Conservation (phyloP, 1,140 invertebrate species). For the Metaphire vulgaris region DNA sequence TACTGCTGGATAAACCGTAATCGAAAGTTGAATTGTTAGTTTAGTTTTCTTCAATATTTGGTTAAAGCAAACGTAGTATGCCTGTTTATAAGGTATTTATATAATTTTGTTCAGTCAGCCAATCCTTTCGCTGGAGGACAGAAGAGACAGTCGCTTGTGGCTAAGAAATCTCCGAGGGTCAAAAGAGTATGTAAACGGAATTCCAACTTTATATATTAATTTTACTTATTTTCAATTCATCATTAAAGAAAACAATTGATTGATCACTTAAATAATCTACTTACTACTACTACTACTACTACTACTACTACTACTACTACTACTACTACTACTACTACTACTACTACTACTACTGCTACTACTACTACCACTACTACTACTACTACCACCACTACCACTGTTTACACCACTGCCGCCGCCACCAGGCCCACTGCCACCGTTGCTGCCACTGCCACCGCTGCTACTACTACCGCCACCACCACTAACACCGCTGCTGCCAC, state of each 20-base stretch:
- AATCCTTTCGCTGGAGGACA: constrained; percentile 33
- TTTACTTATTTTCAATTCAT: too few relatives aligned
- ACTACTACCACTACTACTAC: background rate
- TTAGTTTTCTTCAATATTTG: too few relatives aligned
- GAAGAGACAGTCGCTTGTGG: constrained; percentile 40
- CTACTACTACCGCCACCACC: background rate
- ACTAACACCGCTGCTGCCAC: background rate
- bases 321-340: constrained; percentile 7
- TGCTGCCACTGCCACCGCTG: background rate
- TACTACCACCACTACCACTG: constrained; percentile 13
- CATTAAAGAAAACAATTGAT: too few relatives aligned
- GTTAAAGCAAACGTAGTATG: too few relatives aligned
- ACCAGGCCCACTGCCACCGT: background rate
- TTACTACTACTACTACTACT: constrained; percentile 1
- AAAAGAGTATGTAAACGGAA: constrained; percentile 36
- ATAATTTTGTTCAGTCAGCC: background rate
- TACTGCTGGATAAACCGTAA: too few relatives aligned
- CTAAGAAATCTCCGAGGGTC: constrained; percentile 45
- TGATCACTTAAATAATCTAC: too few relatives aligned
- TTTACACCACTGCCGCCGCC: background rate
- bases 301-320: constrained; percentile 6
- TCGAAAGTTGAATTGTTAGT: too few relatives aligned
- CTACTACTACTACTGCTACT: background rate
- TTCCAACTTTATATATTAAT: too few relatives aligned
- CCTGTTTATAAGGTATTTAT: background rate